These are phyloP conservation scores for Stramonita haemastoma DNA, from an alignment of 2,888 invertebrate genomes.

Conservation along the genomic window DNA sequence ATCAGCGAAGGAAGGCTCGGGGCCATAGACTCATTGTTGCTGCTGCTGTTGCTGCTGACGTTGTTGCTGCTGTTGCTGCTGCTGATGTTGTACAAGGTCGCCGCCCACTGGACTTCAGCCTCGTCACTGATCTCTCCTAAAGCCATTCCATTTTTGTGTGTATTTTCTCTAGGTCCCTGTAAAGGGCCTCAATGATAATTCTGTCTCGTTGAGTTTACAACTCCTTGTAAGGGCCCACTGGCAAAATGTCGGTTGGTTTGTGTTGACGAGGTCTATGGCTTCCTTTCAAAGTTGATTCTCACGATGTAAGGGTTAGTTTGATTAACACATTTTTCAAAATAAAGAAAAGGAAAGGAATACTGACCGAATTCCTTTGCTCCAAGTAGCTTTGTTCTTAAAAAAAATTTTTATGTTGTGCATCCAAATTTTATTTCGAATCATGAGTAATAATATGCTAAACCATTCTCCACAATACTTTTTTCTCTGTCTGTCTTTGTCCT, in stretches of 20 bases:
- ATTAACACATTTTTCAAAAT: no score
- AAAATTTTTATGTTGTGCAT: not conserved
- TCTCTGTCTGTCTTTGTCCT: not conserved
- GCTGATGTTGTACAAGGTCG: not conserved
- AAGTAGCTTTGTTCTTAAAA: not conserved
- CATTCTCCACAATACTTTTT: not conserved
- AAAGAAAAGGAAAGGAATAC: not conserved
- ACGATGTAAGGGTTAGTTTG: no score
- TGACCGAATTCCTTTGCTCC: not conserved
- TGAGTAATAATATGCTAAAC: no score
- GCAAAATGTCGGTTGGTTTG: no score
- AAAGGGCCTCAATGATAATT: no score
- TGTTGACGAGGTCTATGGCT: no score
- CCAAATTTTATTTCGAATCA: not conserved
- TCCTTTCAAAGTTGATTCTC: no score
- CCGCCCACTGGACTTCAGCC: not conserved
- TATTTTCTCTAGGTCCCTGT: no score
- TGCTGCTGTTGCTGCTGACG: not conserved
- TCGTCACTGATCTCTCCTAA: no score
- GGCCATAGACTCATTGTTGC: not conserved
- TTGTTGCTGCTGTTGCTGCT: not conserved
- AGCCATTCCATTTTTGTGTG: no score
- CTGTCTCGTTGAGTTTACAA: no score
- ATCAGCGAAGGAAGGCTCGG: not conserved
- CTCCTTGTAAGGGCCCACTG: no score